These are phyloP conservation scores for Patagioenas fasciata DNA, from an alignment of 2,113 vertebrate genomes.

Conservation along the genomic window DNA sequence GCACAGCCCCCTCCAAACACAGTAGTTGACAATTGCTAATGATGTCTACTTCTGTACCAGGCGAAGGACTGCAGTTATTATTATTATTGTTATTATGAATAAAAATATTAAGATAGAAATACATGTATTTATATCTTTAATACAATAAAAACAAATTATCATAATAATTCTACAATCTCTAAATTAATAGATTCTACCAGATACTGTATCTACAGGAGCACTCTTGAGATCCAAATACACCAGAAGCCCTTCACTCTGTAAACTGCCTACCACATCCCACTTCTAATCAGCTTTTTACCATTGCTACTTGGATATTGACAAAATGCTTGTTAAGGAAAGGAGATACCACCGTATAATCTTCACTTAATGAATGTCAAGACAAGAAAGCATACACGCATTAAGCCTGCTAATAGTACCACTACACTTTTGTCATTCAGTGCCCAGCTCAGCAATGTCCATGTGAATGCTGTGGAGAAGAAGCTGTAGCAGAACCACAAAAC, in stretches of 20 bases:
- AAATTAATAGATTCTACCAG: not conserved
- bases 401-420: constrained; percentile 33
- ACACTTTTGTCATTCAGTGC: not conserved
- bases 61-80: not conserved
- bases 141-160: not conserved
- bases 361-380: not conserved
- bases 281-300: constrained; percentile 2
- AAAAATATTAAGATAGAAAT: too few relatives aligned
- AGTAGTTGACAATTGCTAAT: not conserved
- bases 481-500: constrained; percentile 43
- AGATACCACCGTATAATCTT: not conserved
- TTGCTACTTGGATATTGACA: not conserved
- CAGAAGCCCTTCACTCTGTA: not conserved
- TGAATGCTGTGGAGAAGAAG: constrained; percentile 37
- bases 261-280: not conserved
- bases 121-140: too few relatives aligned
- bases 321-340: not conserved
- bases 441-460: constrained; percentile 26
- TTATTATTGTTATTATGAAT: not conserved
- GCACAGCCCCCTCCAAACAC: not conserved
- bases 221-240: not conserved
- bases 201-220: not conserved
- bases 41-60: not conserved
- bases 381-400: constrained; percentile 2
- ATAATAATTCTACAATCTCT: not conserved